Conservation (phyloP, 2,888 invertebrate genomes). For the Allygus modestus region DNA sequence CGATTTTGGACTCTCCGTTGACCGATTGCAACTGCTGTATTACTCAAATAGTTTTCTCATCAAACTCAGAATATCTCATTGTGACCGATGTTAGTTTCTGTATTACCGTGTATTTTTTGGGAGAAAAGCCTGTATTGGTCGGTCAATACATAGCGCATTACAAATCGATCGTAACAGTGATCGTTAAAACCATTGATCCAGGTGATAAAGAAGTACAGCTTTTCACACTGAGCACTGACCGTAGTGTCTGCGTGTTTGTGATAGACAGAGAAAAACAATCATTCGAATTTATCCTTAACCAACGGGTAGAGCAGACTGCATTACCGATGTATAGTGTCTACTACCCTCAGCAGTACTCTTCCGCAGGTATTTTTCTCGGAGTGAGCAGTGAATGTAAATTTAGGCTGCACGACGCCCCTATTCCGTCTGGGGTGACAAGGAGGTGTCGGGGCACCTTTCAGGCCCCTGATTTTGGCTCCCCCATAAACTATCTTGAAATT, state of each 20-base stretch:
- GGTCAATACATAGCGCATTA: neutral
- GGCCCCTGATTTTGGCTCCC: conserved; percentile 7
- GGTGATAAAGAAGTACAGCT: neutral
- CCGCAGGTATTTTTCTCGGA: neutral
- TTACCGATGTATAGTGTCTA: neutral
- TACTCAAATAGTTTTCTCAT: neutral
- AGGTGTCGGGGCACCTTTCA: neutral
- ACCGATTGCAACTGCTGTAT: neutral
- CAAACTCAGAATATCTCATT: conserved; percentile 8
- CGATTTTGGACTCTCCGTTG: neutral
- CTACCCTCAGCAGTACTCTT: neutral
- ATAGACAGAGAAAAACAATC: neutral
- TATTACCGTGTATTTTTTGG: neutral
- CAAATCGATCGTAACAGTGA: neutral
- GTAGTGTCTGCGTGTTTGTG: neutral
- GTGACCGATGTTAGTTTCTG: neutral
- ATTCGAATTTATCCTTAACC: neutral
- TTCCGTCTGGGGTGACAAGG: neutral
- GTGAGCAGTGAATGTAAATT: neutral
- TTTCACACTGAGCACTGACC: neutral
- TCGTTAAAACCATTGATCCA: neutral
- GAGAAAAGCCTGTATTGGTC: neutral
- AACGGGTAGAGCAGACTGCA: conserved; percentile 1
- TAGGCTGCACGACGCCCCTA: neutral
- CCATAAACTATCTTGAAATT: conserved; percentile 6